Base-by-base conservation (phyloP, 2,113 vertebrate species). In the Nycticorax nycticorax region DNA sequence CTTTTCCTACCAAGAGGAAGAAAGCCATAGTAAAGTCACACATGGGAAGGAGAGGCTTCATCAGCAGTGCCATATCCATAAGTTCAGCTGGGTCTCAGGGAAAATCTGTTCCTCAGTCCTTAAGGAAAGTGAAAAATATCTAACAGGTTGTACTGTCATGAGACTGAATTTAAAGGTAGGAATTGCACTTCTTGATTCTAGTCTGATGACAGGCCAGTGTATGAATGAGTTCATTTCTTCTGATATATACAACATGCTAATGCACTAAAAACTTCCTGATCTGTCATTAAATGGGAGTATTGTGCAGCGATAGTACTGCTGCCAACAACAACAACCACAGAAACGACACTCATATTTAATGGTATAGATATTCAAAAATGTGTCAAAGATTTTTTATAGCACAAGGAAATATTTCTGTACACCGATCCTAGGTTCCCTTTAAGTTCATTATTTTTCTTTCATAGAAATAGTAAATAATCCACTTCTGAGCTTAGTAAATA, bases 381-480 rank as follows among this genome's bases (percentile, higher is more conserved):
- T 22, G 21, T 73, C 20, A 73, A 80, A 85, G 35, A 2, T 43
- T 43, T 43, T 88, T 86, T 53, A 66, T 9, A 68, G 28, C 45
- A 66, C 10, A 73, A 90, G 82, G 14, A 91, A 94, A 73, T 60
- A 62, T n/a, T 88, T 69, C 23, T 59, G 24, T 47, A 47, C 80
- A 72, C 16, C 0, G 6, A 75, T 75, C 21, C 14, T 39, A 41
- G 14, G 30, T 63, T 94, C 6, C 27, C 74, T 90, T 80, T 39
- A 67, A 92, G 41, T 88, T 93, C 16, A 79, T 43, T 93, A 67
- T 74, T 88, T 88, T 94, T 92, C 32, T 67, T 84, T 85, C 24
- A 20, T 6, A 79, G 19, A 88, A 93, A 89, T 93, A 96, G 79
- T 92, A 98, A 95, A 97, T 96, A 96, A 97, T 89, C 23, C 6